Percentiles rank a stretch among this genome's conserved stretches.
Evolutionary conservation across 2,113 vertebrate species (phyloP).

Genomic region (Spea bombifrons): DNA sequence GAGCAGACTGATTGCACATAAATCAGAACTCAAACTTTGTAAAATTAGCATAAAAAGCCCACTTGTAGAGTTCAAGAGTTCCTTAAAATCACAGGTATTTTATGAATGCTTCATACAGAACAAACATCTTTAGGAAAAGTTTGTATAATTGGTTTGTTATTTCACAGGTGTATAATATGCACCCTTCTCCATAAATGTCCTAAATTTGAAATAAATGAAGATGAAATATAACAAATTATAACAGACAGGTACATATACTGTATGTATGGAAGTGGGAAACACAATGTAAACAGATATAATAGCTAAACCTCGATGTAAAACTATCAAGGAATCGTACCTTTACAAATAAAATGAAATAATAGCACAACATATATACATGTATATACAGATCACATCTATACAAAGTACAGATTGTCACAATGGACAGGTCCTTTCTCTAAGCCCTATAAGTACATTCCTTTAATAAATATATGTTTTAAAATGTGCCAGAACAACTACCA

Average conservation of each 20-base stretch:
- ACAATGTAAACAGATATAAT: slow-evolving; percentile 19
- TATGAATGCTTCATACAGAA: too few relatives aligned
- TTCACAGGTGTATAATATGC: too few relatives aligned
- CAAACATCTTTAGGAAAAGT: too few relatives aligned
- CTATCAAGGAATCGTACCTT: slow-evolving; percentile 37
- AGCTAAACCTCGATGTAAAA: slow-evolving; percentile 34
- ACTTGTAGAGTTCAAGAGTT: too few relatives aligned
- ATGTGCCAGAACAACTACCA: neutral
- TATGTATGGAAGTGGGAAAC: neutral
- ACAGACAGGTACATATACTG: neutral
- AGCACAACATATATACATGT: slow-evolving; percentile 39
- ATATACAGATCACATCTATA: slow-evolving; percentile 39
- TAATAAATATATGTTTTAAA: neutral
- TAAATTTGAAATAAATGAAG: neutral
- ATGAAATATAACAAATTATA: neutral
- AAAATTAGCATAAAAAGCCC: too few relatives aligned
- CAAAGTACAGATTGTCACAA: slow-evolving; percentile 24
- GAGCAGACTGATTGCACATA: too few relatives aligned
- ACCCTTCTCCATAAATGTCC: too few relatives aligned
- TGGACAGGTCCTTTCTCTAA: slow-evolving; percentile 26
- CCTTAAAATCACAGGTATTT: too few relatives aligned
- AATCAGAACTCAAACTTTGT: too few relatives aligned
- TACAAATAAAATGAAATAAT: slow-evolving; percentile 20
- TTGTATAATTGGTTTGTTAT: too few relatives aligned
- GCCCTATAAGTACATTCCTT: neutral